Conservation (phyloP, 2,113 vertebrate genomes). For the Vicugna pacos region DNA sequence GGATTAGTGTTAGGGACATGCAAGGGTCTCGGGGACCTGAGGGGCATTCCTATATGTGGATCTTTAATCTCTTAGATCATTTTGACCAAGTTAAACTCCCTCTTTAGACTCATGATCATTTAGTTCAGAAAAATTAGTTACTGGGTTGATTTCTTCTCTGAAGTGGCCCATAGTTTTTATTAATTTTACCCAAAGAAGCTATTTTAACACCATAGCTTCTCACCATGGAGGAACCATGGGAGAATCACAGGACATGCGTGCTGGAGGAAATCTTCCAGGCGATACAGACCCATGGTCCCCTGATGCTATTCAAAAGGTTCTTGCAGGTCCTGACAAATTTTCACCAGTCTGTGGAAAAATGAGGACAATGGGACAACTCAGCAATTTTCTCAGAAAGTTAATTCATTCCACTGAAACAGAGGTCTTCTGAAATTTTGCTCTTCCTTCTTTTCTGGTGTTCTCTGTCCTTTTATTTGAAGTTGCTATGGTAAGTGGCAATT, state of each 20-base stretch:
- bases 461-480: constrained; percentile 19
- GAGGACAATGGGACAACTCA: neutral
- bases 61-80: neutral
- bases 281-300: neutral
- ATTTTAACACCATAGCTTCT: neutral
- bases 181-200: neutral
- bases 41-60: neutral
- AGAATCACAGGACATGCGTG: neutral
- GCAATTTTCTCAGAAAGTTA: neutral
- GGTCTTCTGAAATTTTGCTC: neutral
- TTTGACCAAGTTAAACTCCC: neutral
- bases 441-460: neutral
- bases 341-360: constrained; percentile 5
- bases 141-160: neutral
- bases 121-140: neutral
- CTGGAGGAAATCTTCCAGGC: neutral
- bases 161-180: neutral
- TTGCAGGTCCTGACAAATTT: neutral
- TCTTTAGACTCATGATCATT: neutral
- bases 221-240: neutral
- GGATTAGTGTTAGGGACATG: neutral
- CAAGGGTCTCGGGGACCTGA: neutral
- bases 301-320: neutral
- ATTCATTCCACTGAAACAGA: constrained; percentile 24
- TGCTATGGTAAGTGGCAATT: neutral